These are phyloP conservation scores for Phymorhynchus buccinoides DNA, from an alignment of 1,140 invertebrate species.

Conservation along the genomic window DNA sequence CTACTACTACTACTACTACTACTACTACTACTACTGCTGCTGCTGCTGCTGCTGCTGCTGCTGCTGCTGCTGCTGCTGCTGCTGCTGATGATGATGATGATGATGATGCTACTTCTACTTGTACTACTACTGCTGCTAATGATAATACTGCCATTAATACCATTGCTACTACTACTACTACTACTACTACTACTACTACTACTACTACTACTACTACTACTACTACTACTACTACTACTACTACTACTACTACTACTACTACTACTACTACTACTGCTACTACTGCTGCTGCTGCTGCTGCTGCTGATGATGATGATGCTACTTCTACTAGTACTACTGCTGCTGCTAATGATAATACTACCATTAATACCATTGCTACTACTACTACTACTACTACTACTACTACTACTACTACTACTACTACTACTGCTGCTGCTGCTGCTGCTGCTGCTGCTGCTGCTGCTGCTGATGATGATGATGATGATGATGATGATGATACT, in stretches of 20 bases:
- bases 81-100: no score
- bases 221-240: background rate
- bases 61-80: no score
- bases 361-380: background rate
- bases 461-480: no score
- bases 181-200: background rate
- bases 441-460: conserved; percentile 7
- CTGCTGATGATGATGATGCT: background rate
- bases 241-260: background rate
- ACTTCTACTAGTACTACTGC: background rate
- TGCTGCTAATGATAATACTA: background rate
- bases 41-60: background rate
- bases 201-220: background rate
- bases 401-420: background rate
- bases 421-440: background rate
- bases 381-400: background rate
- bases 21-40: background rate
- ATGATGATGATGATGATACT: no score
- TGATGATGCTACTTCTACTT: no score
- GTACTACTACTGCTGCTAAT: no score
- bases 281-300: background rate
- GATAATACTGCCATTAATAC: no score
- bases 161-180: background rate
- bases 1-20: background rate
- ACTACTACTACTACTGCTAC: no score